Percentiles rank a stretch among this genome's conserved stretches.
phyloP scores from a whole-genome alignment of 2,113 vertebrate species.

The Oryzias curvinotus region DNA sequence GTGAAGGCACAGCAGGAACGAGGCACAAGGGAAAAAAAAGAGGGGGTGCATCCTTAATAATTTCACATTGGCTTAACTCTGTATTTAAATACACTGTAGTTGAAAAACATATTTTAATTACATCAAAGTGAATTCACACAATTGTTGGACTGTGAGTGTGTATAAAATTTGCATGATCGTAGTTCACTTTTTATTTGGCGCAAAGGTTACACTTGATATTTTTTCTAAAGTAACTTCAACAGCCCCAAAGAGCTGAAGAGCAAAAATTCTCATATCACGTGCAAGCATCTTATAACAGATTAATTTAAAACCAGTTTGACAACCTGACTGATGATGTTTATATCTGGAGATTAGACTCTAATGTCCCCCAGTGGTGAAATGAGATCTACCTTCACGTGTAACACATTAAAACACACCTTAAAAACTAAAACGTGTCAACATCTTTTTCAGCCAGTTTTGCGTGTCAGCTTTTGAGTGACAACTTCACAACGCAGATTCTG shows the following conservation, averaged over 20 bases:
- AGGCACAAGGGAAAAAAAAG: neutral
- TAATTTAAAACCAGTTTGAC: too few species aligned
- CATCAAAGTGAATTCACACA: too few species aligned
- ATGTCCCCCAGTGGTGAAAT: constrained; percentile 47
- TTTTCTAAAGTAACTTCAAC: too few species aligned
- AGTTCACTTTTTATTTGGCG: neutral
- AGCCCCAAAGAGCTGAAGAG: too few species aligned
- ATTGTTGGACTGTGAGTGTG: neutral
- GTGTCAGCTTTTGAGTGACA: constrained; percentile 17
- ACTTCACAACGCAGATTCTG: too few species aligned
- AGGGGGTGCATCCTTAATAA: neutral
- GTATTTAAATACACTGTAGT: neutral
- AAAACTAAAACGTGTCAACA: constrained; percentile 20
- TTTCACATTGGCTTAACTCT: neutral
- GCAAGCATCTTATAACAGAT: too few species aligned
- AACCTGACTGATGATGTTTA: neutral
- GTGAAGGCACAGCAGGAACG: too few species aligned
- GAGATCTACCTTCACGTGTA: constrained; percentile 38
- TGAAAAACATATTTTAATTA: too few species aligned
- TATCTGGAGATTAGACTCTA: constrained; percentile 32
- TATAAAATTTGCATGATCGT: constrained; percentile 20
- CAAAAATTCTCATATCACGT: too few species aligned
- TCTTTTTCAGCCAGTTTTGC: constrained; percentile 26
- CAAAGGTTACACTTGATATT: too few species aligned
- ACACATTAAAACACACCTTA: constrained; percentile 19